Conservation (phyloP, 1,140 invertebrate species). For the Zaprionus capensis region DNA sequence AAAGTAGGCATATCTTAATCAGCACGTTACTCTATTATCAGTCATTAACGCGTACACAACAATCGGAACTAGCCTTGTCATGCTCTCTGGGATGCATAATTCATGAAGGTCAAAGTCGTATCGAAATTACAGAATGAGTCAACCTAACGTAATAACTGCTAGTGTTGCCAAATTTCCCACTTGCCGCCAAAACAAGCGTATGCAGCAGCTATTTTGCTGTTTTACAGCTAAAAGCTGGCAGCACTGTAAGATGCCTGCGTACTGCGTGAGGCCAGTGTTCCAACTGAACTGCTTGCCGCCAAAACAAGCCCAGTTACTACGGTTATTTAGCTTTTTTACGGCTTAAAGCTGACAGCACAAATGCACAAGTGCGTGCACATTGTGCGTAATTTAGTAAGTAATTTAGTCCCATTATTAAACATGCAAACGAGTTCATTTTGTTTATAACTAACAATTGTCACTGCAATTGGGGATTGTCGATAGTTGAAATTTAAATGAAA, state of each 20-base stretch:
- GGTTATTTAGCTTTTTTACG: not conserved
- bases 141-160: not conserved
- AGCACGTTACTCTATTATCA: slow-evolving; percentile 29
- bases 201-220: not conserved
- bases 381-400: not conserved
- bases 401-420: slow-evolving; percentile 38
- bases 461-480: not conserved
- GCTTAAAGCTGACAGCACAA: not conserved
- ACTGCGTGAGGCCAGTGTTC: not conserved
- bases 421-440: slow-evolving; percentile 53
- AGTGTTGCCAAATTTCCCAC: not conserved
- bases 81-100: slow-evolving; percentile 16
- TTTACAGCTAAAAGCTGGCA: too few relatives aligned
- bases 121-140: slow-evolving; percentile 32
- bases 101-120: slow-evolving; percentile 48
- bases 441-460: slow-evolving; percentile 6
- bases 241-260: not conserved
- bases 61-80: slow-evolving; percentile 10
- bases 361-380: slow-evolving; percentile 8
- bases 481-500: slow-evolving; percentile 1
- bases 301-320: not conserved
- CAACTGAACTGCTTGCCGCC: not conserved
- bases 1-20: slow-evolving; percentile 46
- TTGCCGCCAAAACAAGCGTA: not conserved
- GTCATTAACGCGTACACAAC: slow-evolving; percentile 13